phyloP scores from a whole-genome alignment of 2,888 invertebrate genomes.

The Lithosia quadra region DNA sequence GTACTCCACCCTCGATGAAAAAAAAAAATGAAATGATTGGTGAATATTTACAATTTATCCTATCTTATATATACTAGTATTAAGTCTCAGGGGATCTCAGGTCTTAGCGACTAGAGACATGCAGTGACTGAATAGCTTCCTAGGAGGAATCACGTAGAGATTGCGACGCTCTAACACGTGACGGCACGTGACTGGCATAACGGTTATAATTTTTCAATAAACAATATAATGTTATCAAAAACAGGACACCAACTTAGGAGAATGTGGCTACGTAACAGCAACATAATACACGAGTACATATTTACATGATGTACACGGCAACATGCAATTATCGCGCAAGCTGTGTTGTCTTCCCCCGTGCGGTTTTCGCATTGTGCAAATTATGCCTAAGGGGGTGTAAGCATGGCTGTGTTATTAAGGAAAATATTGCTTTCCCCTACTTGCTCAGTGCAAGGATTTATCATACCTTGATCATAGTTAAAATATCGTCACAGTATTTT shows the following conservation, averaged over 20 bases:
- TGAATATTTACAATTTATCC: too few species aligned
- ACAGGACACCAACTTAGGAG: background rate
- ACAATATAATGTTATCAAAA: background rate
- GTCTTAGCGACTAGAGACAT: too few species aligned
- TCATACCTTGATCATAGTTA: background rate
- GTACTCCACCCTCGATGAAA: too few species aligned
- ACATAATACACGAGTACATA: constrained; percentile 1
- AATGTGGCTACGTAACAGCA: background rate
- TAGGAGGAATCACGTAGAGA: too few species aligned
- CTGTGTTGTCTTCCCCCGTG: constrained; percentile 14
- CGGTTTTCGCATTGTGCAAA: constrained; percentile 17
- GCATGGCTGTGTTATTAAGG: constrained; percentile 9
- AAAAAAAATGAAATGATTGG: too few species aligned
- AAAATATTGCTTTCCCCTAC: constrained; percentile 11
- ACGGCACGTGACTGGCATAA: too few species aligned
- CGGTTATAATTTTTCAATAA: background rate
- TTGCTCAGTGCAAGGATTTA: background rate
- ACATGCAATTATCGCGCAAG: constrained; percentile 11
- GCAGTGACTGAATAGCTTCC: too few species aligned
- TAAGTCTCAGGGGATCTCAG: too few species aligned
- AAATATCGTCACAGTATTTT: background rate
- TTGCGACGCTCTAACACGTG: too few species aligned
- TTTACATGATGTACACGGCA: constrained; percentile 5
- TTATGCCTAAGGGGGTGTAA: constrained; percentile 7
- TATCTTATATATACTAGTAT: too few species aligned